Conservation (phyloP, 2,888 invertebrate species). For the Mamestra brassicae region DNA sequence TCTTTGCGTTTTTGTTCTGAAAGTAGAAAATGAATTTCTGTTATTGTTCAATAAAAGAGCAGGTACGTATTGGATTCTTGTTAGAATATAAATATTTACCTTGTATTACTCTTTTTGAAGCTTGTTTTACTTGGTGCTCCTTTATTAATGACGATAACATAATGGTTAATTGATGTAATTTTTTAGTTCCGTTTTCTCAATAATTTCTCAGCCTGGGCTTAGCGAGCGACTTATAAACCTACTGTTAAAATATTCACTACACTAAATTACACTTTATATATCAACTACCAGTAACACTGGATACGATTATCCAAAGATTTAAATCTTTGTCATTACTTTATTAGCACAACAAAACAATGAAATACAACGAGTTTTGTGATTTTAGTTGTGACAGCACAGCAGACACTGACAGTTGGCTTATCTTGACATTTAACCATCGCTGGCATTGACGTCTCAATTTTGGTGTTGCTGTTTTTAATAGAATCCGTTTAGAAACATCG, state of each 20-base stretch:
- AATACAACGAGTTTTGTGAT: not conserved
- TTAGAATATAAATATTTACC: slow-evolving; percentile 86
- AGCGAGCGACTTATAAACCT: not conserved
- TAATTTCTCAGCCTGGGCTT: not conserved
- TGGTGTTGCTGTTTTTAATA: too few relatives aligned
- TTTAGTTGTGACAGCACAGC: too few relatives aligned
- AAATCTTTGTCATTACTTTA: not conserved
- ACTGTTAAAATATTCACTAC: not conserved
- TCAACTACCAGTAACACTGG: not conserved
- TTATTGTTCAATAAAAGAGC: not conserved
- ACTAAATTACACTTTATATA: not conserved
- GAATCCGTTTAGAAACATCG: too few relatives aligned
- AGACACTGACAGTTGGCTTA: too few relatives aligned
- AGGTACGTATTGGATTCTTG: not conserved
- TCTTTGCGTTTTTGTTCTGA: slow-evolving; percentile 98
- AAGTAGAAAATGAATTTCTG: slow-evolving; percentile 66
- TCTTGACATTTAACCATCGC: too few relatives aligned
- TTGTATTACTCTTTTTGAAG: slow-evolving; percentile 95
- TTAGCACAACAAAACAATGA: not conserved
- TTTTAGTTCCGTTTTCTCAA: slow-evolving; percentile 6
- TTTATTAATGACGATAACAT: slow-evolving; percentile 97
- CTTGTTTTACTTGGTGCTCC: slow-evolving; percentile 96
- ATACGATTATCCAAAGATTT: not conserved
- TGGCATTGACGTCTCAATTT: too few relatives aligned
- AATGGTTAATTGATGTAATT: slow-evolving; percentile 67